A percentile compares a stretch with the other conserved stretches of the same genome.
Evolutionary conservation across 2,888 invertebrate species (phyloP).

Genomic region (Polydrusus tereticollis): DNA sequence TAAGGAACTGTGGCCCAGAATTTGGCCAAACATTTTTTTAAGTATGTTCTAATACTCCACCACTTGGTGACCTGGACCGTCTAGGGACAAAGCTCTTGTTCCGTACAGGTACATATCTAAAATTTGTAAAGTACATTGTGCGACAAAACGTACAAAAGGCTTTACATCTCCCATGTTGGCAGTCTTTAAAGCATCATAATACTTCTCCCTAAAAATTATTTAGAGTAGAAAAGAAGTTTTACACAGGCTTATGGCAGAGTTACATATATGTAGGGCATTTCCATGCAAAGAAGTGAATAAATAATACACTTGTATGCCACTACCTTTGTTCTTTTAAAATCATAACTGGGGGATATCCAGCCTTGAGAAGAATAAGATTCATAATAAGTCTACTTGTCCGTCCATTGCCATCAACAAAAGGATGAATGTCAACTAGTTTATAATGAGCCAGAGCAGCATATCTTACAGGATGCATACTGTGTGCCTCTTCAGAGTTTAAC

Average conservation of each 20-base stretch:
- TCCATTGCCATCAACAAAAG: constrained; percentile 97
- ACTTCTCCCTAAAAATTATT: constrained; percentile 72
- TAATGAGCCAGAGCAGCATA: constrained; percentile 97
- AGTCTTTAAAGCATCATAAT: constrained; percentile 89
- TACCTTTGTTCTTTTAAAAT: constrained; percentile 86
- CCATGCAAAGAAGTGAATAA: too few relatives aligned
- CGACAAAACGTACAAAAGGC: constrained; percentile 96
- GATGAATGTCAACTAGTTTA: constrained; percentile 96
- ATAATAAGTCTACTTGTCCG: constrained; percentile 94
- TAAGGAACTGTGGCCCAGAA: constrained; percentile 14
- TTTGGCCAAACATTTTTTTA: constrained; percentile 22
- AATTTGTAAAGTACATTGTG: constrained; percentile 79
- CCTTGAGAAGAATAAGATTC: constrained; percentile 95
- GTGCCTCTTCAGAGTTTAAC: constrained; percentile 90
- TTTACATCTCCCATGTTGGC: constrained; percentile 96
- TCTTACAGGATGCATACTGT: constrained; percentile 73
- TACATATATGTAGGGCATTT: too few relatives aligned
- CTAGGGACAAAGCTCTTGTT: constrained; percentile 56
- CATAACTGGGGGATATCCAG: constrained; percentile 96
- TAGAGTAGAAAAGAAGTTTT: too few relatives aligned
- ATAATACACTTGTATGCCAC: too few relatives aligned
- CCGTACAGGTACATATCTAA: constrained; percentile 61
- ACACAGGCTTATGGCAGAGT: too few relatives aligned
- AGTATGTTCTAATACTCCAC: constrained; percentile 31
- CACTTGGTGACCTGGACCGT: constrained; percentile 49